Base-by-base conservation (phyloP, 2,888 invertebrate genomes). In the Acleris literana region DNA sequence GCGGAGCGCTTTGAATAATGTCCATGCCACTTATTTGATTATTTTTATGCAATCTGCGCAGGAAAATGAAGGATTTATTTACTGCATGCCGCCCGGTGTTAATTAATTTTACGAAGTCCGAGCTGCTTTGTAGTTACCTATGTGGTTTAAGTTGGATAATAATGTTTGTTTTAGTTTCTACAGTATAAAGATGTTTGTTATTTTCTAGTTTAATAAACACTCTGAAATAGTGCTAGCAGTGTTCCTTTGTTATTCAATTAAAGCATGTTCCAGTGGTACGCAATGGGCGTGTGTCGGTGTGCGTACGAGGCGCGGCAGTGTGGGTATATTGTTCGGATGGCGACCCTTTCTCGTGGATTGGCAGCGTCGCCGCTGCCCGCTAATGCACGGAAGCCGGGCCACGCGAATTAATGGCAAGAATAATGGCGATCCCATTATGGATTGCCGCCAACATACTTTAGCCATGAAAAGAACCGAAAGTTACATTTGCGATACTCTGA, bases 361-460 rank as follows among this genome's bases (percentile, higher is more conserved):
- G 90, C 90, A 90, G 87, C 81, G 77, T 80, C 83, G 82, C 80
- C 83, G 82, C 82, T 85, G 84, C 79, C 87, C 90, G 85, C 91
- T 92, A 92, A 92, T 92, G 92, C 91, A 92, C 90, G 91, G 91
- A 91, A 92, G 91, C 86, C 83, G 87, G 84, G 89, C 89, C 86
- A 90, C 84, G 87, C 87, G 92, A 91, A 92, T 92, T 92, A 92
- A 92, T 92, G 91, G 92, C 88, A 92, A 91, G 92, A 92, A 92
- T 92, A 93, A 93, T 92, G 92, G 92, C 90, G 87, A 92, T 90
- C 89, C 93, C 93, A 93, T 93, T 93, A 93, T 93, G 93, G 93
- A 93, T 93, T 92, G 93, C 92, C 92, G 93, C 93, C 93, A 93
- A 92, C 92, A 92, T 92, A 92, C 92, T 92, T 92, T 92, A 92